phyloP scores from a whole-genome alignment of 2,888 invertebrate genomes.

The Cephus rjabovi region DNA sequence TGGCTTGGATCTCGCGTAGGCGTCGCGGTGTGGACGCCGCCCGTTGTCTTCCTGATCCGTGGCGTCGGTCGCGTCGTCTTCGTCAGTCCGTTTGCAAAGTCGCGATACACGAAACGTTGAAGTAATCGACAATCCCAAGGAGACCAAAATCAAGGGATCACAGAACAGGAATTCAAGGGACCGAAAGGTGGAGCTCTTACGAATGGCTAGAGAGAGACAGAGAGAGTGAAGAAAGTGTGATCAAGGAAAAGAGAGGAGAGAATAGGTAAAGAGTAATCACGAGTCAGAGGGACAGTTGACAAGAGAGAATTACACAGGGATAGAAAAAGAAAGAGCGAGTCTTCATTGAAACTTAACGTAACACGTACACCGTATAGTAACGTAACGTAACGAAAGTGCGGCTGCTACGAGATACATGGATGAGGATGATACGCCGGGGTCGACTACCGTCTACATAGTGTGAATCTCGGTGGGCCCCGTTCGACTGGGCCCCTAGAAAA shows the following conservation, averaged over 20 bases:
- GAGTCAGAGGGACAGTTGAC: neutral
- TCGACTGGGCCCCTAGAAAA: constrained; percentile 10
- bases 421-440: neutral
- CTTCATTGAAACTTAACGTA: constrained; percentile 5
- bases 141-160: neutral
- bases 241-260: neutral
- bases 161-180: neutral
- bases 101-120: neutral
- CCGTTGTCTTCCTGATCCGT: constrained; percentile 26
- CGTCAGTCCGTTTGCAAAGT: neutral
- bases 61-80: constrained; percentile 7
- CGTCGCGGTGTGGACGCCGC: constrained; percentile 41
- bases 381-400: neutral
- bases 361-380: constrained; percentile 9
- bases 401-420: constrained; percentile 4
- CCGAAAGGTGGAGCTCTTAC: neutral
- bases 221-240: neutral
- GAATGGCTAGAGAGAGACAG: neutral
- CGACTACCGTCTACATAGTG: neutral
- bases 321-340: neutral
- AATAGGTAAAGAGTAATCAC: neutral
- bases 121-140: neutral
- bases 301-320: neutral
- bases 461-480: constrained; percentile 3
- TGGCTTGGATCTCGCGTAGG: constrained; percentile 27